Conservation (phyloP, 2,113 vertebrate genomes). For the human region GRCh38 chr7:43013501-43014000, state of each 20-base stretch:
- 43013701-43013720: neutral
- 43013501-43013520: neutral
- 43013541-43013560: neutral
- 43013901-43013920: neutral
- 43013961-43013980: neutral
- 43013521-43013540: neutral
- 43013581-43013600: neutral
- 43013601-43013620: neutral
- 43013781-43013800: neutral
- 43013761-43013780: neutral
- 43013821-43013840: neutral
- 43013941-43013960: neutral
- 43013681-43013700: neutral
- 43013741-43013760: neutral
- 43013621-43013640: neutral
- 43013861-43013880: neutral
- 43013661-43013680: neutral
- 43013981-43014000: neutral
- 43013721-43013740: neutral
- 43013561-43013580: neutral
- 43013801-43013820: neutral
- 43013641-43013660: neutral
- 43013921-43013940: neutral
- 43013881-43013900: neutral
- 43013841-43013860: neutral